Base-by-base conservation (phyloP, 2,888 invertebrate genomes). In the Lochmaea crataegi region DNA sequence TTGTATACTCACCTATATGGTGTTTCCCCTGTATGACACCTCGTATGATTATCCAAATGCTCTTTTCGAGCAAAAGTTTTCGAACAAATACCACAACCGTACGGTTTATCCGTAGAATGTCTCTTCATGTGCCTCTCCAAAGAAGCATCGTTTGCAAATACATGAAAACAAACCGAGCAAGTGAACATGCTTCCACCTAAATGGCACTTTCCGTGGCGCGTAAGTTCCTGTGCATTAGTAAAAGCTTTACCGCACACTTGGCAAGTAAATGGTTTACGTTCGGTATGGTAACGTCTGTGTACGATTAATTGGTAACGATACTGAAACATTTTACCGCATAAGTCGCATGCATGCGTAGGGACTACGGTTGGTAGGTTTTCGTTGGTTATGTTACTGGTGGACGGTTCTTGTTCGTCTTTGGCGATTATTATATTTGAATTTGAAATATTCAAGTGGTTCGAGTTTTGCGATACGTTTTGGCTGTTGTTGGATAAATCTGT, bases 11-110 rank as follows among this genome's bases (percentile, higher is more conserved):
- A 93, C 65, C 83, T 78, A 86, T 94, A 94, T 1, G 94, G 94
- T 38, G 94, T 94, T 87, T 94, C 94, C 66, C 94, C 94, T 65
- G 94, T 94, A 85, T 93, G 95, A 87, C 94, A 93, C 60, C 76
- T 76, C 3, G 94, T 92, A 82, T 95, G 95, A 86, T 94, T 95
- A 87, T 94, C 94, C 77, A 95, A 89, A 85, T 96, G 95, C 84
- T 95, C 95, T 85, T 95, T 95, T 71, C 95, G 90, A 12, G 94
- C 94, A 87, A 96, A 96, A 38, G 94, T 93, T 86, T 95, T 95
- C 79, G 94, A 94, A 87, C 95, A 96, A 82, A 94, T 93, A 22
- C 93, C 92, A 87, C 95, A 95, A 75, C 93, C 93, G 84, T 94
- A 95, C 5, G 94, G 95, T 85, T 94, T 95, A 85, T 95, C 95